Evolutionary conservation across 2,797 vertebrate species (phyloP).

Genomic region (Gallinago nigripennis): DNA sequence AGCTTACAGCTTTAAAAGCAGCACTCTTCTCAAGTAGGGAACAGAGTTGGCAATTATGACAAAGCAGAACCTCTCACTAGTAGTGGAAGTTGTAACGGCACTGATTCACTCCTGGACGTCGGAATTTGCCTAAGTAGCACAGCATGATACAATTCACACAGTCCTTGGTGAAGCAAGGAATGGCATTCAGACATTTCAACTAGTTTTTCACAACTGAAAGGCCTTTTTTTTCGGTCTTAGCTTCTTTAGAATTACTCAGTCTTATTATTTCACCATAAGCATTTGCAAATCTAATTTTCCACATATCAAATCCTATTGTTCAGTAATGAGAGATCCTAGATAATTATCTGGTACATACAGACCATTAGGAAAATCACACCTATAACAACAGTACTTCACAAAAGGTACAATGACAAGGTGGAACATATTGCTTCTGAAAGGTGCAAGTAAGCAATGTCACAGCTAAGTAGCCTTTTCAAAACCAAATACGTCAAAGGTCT

Average conservation of each 20-base stretch:
- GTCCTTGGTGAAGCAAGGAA: not conserved
- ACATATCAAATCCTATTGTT: conserved; percentile 13
- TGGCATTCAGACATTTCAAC: not conserved
- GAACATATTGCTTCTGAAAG: conserved; percentile 3
- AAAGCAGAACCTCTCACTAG: not conserved
- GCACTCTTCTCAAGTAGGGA: not conserved
- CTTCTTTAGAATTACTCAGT: not conserved
- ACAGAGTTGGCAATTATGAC: not conserved
- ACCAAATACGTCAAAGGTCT: not conserved
- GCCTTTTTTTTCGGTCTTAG: not conserved
- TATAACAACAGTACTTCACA: not conserved
- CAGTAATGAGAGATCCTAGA: not conserved
- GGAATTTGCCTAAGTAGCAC: not conserved
- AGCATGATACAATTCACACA: not conserved
- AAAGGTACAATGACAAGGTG: not conserved
- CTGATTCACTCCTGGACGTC: not conserved
- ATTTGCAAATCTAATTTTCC: not conserved
- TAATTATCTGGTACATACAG: not conserved
- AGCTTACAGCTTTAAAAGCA: not conserved
- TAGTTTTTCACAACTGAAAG: not conserved
- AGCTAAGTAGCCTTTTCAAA: conserved; percentile 35
- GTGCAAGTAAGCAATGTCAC: not conserved
- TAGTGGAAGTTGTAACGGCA: not conserved
- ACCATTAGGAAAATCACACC: conserved; percentile 34
- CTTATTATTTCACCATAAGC: not conserved